Evolutionary conservation across 1,140 invertebrate genomes (phyloP).

Genomic region (Cataglyphis hispanica): DNA sequence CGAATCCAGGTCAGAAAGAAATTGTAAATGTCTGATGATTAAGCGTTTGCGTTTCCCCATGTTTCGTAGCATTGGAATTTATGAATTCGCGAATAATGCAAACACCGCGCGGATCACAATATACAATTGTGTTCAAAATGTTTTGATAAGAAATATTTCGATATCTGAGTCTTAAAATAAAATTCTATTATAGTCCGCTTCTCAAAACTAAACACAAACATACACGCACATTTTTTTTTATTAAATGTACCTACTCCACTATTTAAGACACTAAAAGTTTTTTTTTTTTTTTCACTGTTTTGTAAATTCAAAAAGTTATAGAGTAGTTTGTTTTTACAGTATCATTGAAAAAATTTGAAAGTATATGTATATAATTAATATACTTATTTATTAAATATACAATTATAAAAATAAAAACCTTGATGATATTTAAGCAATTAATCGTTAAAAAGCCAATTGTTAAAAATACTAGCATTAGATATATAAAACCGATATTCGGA

Average conservation of each 20-base stretch:
- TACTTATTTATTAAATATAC: not conserved
- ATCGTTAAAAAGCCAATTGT: not conserved
- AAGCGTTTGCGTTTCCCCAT: conserved; percentile 6
- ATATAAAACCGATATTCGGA: too few species aligned
- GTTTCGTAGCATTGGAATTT: conserved; percentile 16
- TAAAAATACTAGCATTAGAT: too few species aligned
- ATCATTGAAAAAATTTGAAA: not conserved
- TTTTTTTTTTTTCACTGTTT: conserved; percentile 24
- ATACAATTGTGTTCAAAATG: conserved; percentile 2
- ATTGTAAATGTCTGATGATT: conserved; percentile 28
- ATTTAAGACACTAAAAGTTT: not conserved
- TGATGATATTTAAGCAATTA: not conserved
- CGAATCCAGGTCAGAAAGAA: conserved; percentile 41
- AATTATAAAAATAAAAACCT: not conserved
- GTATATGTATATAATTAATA: not conserved
- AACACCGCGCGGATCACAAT: not conserved
- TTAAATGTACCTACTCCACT: not conserved
- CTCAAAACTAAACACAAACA: conserved; percentile 2
- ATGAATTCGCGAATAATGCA: conserved; percentile 15
- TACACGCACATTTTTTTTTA: not conserved
- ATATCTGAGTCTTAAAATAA: conserved; percentile 17
- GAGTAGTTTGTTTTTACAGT: not conserved
- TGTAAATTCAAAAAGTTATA: not conserved
- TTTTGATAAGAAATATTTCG: not conserved
- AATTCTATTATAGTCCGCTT: conserved; percentile 9